phyloP scores from a whole-genome alignment of 1,140 invertebrate species.

The Zaprionus nigranus region DNA sequence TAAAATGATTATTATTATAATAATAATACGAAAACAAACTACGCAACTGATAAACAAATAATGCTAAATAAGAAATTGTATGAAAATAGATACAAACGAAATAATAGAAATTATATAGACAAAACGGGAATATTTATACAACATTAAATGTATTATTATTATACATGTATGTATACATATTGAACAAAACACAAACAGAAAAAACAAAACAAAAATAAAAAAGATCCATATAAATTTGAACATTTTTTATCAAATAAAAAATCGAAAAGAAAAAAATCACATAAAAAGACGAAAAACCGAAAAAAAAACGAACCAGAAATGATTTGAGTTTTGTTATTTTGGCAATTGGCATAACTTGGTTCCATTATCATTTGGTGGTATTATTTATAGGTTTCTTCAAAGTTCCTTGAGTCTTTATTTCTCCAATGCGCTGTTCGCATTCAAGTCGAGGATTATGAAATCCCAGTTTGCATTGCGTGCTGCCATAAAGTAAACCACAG shows the following conservation, averaged over 20 bases:
- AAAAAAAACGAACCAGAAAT: slow-evolving; percentile 38
- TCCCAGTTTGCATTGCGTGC: background rate
- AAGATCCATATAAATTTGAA: slow-evolving; percentile 74
- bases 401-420: background rate
- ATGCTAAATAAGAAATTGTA: slow-evolving; percentile 35
- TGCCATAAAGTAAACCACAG: background rate
- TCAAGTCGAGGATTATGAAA: background rate
- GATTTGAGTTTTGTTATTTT: background rate
- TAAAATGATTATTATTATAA: slow-evolving; percentile 47
- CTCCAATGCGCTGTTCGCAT: background rate
- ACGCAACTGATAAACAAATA: slow-evolving; percentile 58
- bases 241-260: slow-evolving; percentile 82
- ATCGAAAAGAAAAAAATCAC: slow-evolving; percentile 49
- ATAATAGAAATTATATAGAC: slow-evolving; percentile 78
- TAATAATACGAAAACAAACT: slow-evolving; percentile 41
- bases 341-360: background rate
- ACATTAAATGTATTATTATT: slow-evolving; percentile 78
- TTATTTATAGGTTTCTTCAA: background rate
- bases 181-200: slow-evolving; percentile 49
- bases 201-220: slow-evolving; percentile 38
- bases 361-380: too few relatives aligned
- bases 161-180: slow-evolving; percentile 71
- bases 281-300: slow-evolving; percentile 45
- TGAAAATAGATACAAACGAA: slow-evolving; percentile 67
- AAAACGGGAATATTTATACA: slow-evolving; percentile 80